A percentile compares a stretch with the other conserved stretches of the same genome.
These are phyloP conservation scores for Papilio dardanus DNA, from an alignment of 1,140 invertebrate species.

Conservation along the genomic window DNA sequence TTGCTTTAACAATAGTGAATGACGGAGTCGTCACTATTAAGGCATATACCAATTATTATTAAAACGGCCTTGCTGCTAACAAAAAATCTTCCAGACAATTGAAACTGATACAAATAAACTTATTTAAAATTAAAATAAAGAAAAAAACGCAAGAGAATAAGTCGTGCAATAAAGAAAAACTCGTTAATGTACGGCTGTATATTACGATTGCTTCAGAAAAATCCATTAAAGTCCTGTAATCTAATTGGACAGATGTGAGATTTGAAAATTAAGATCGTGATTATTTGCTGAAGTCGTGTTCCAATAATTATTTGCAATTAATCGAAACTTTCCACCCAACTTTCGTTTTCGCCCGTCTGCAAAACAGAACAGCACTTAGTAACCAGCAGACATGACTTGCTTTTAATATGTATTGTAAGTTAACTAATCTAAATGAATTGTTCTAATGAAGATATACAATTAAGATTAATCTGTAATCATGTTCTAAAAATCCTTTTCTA, in stretches of 20 bases:
- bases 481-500: not conserved
- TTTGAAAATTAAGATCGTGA: not conserved
- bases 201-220: not conserved
- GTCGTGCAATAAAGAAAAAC: not conserved
- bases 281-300: not conserved
- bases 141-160: not conserved
- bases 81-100: constrained; percentile 36
- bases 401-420: constrained; percentile 25
- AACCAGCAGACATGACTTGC: constrained; percentile 14
- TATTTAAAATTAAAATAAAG: not conserved
- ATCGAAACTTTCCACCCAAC: constrained; percentile 62
- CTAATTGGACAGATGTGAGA: not conserved
- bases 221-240: not conserved
- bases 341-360: constrained; percentile 61
- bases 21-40: constrained; percentile 24
- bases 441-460: not conserved
- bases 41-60: constrained; percentile 7
- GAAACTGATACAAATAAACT: not conserved
- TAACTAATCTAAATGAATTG: not conserved
- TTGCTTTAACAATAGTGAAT: constrained; percentile 21
- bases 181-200: not conserved
- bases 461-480: not conserved
- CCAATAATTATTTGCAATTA: not conserved
- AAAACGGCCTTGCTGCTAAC: constrained; percentile 4
- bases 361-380: constrained; percentile 34